phyloP scores from a whole-genome alignment of 2,888 invertebrate genomes.

The Thalpophila matura region DNA sequence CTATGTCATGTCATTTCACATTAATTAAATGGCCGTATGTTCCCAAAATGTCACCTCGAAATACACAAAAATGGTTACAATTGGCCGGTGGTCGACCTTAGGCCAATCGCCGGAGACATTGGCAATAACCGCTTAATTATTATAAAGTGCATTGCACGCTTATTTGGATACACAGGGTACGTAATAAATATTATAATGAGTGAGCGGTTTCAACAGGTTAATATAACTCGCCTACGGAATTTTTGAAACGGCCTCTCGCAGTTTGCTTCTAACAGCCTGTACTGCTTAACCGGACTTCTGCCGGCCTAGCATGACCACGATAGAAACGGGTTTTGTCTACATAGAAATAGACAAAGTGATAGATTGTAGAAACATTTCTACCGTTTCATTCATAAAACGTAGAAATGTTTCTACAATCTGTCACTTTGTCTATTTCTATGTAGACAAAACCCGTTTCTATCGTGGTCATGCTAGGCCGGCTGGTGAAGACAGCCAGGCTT shows the following conservation, averaged over 20 bases:
- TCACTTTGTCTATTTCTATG: too few species aligned
- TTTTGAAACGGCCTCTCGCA: neutral
- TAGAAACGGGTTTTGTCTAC: too few species aligned
- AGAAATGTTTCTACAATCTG: too few species aligned
- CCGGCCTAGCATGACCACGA: too few species aligned
- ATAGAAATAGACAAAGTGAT: too few species aligned
- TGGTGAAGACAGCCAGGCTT: too few species aligned
- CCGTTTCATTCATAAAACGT: too few species aligned
- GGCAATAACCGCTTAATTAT: constrained; percentile 19
- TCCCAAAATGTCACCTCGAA: constrained; percentile 26
- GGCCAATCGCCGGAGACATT: constrained; percentile 22
- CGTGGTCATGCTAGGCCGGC: too few species aligned
- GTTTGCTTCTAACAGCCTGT: neutral
- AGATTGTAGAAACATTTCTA: too few species aligned
- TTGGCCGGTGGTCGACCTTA: constrained; percentile 1
- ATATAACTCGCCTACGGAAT: constrained; percentile 1
- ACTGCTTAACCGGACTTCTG: too few species aligned
- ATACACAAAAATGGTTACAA: constrained; percentile 35
- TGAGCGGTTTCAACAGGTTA: neutral
- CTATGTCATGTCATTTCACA: neutral
- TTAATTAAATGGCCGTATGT: constrained; percentile 3
- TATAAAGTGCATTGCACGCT: neutral
- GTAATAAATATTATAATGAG: neutral
- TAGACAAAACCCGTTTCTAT: too few species aligned
- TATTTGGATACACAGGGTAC: neutral